A percentile compares a stretch with the other conserved stretches of the same genome.
phyloP scores from a whole-genome alignment of 2,888 invertebrate species.

The Epirrhoe tristata region DNA sequence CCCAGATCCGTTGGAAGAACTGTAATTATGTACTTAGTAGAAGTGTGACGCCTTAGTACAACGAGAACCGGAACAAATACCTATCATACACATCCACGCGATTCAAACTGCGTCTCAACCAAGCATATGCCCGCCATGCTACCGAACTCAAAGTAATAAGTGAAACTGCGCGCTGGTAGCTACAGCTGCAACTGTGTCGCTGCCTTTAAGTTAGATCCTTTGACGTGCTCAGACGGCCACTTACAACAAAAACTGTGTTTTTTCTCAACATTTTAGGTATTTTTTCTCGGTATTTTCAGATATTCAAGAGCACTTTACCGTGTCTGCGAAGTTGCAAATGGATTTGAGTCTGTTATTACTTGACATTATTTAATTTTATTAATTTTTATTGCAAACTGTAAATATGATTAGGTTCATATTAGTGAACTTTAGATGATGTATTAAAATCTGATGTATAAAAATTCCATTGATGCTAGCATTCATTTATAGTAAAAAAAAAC shows the following conservation, averaged over 20 bases:
- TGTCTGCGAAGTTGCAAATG: conserved; percentile 59
- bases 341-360: conserved; percentile 44
- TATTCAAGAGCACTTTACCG: conserved; percentile 47
- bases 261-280: conserved; percentile 59
- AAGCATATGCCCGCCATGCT: not conserved
- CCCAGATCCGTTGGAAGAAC: too few species aligned
- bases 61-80: too few species aligned
- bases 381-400: conserved; percentile 17
- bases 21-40: too few species aligned
- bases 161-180: conserved; percentile 1
- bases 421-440: too few species aligned
- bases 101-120: too few species aligned
- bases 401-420: too few species aligned
- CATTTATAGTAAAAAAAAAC: too few species aligned
- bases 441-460: too few species aligned
- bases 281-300: conserved; percentile 49
- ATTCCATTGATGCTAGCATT: too few species aligned
- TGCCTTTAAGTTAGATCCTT: conserved; percentile 59
- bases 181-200: conserved; percentile 12
- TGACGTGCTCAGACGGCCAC: conserved; percentile 75
- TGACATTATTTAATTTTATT: conserved; percentile 26
- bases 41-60: too few species aligned
- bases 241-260: conserved; percentile 69
- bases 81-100: too few species aligned
- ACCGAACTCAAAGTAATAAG: not conserved